These are phyloP conservation scores for Acleris cristana DNA, from an alignment of 2,888 invertebrate genomes.

Conservation along the genomic window DNA sequence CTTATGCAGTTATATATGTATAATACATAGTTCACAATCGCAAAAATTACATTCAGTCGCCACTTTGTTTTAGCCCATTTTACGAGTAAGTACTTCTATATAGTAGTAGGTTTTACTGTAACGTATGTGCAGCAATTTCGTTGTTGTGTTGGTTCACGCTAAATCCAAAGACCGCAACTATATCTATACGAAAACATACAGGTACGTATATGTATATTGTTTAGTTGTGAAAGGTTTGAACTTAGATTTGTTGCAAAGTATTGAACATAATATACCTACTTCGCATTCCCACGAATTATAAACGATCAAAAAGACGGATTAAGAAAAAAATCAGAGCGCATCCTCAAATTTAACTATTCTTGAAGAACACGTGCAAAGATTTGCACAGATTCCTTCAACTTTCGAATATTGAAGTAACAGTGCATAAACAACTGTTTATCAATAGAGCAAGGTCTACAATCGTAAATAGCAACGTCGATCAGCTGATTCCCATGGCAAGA, in stretches of 20 bases:
- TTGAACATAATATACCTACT: background rate
- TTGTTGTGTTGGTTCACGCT: no score
- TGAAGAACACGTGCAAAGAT: constrained; percentile 27
- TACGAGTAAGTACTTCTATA: no score
- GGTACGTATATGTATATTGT: no score
- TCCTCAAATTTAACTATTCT: constrained; percentile 23
- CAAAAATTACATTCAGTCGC: no score
- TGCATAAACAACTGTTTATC: background rate
- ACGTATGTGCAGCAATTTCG: no score
- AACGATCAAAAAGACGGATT: constrained; percentile 1
- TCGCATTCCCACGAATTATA: constrained; percentile 1
- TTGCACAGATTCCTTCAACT: constrained; percentile 11
- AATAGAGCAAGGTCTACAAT: background rate
- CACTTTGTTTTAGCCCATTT: no score
- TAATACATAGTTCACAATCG: no score
- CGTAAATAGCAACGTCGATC: constrained; percentile 43
- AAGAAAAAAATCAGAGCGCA: background rate
- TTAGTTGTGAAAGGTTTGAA: no score
- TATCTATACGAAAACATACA: no score
- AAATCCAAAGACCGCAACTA: no score
- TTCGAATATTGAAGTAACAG: background rate
- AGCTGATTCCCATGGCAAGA: constrained; percentile 70
- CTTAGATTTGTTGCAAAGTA: background rate
- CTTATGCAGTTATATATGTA: no score
- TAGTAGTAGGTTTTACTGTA: no score